Base-by-base conservation (phyloP, 2,113 vertebrate species). In the Phalacrocorax pelagicus region DNA sequence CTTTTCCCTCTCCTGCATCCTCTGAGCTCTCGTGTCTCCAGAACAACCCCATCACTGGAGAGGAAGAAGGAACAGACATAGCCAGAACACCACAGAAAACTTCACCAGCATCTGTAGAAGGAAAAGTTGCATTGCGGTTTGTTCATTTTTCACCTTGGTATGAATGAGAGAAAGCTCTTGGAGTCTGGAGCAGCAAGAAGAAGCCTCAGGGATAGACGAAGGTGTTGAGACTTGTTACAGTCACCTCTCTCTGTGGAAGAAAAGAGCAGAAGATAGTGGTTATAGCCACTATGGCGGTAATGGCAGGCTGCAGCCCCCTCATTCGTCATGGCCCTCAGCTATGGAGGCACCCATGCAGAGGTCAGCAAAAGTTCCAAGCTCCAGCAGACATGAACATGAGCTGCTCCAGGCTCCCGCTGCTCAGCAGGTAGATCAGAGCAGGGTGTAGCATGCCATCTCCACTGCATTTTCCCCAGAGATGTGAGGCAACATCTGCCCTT, bases 71-170 rank as follows among this genome's bases (percentile, higher is more conserved):
- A 84, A 87, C 66, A 94, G 84, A 77, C 62, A 51, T 13, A 80
- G 66, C 44, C 86, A 92, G 73, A 82, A 79, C 65, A 61, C 46
- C 21, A 2, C 73, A 79, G 81, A 92, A 91, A 85, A 51, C 58
- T 61, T 84, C 77, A 82, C 18, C 78, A 70, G 74, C 91, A 92
- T 87, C 84, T 6, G 7, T 86, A 86, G 78, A 91, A 92, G 57
- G 78, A 96, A 94, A 90, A 21, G 62, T 88, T 85, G 42, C 2
- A 3, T 51, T 80, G 52, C 6, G 55, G 15, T 94, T 94, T 95
- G 4, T 70, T 96, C 34, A 18, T 69, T 57, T 69, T 38, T 74
- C 22, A 67, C 62, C 16, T 81, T 62, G 26, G 14, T 46, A 44
- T 5, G 7, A 94, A 66, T 34, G 79, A 80, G 7, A 87, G 62